Conservation (phyloP, 2,888 invertebrate genomes). For the Calameuta pallipes region DNA sequence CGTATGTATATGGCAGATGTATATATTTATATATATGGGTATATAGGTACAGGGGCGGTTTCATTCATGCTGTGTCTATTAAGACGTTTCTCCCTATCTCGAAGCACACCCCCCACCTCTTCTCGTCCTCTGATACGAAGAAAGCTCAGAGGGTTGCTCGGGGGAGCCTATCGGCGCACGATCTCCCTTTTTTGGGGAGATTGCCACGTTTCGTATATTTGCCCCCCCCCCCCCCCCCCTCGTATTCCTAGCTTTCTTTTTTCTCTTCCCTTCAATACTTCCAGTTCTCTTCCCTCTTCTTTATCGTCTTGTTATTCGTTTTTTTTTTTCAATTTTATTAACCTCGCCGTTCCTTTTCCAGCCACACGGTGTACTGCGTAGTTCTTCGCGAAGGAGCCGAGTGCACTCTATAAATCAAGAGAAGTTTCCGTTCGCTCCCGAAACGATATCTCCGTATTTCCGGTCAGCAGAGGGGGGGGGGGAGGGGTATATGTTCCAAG, state of each 20-base stretch:
- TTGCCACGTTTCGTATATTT: not conserved
- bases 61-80: constrained; percentile 7
- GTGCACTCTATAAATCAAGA: constrained; percentile 42
- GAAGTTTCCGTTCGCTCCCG: constrained; percentile 37
- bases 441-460: constrained; percentile 45
- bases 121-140: not conserved
- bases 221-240: not conserved
- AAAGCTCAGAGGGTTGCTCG: not conserved
- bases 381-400: constrained; percentile 18
- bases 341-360: not conserved
- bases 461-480: constrained; percentile 29
- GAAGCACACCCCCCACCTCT: not conserved
- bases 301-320: constrained; percentile 6
- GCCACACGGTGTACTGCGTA: not conserved
- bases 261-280: not conserved
- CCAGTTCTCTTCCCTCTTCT: not conserved
- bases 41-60: not conserved
- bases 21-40: not conserved
- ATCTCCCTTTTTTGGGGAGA: not conserved
- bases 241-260: constrained; percentile 2
- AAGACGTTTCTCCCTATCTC: not conserved
- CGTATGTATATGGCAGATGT: constrained; percentile 10
- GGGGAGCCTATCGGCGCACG: not conserved
- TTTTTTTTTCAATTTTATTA: not conserved
- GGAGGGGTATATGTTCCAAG: constrained; percentile 24